Conservation (phyloP, 2,113 vertebrate genomes). For the Passerina amoena region DNA sequence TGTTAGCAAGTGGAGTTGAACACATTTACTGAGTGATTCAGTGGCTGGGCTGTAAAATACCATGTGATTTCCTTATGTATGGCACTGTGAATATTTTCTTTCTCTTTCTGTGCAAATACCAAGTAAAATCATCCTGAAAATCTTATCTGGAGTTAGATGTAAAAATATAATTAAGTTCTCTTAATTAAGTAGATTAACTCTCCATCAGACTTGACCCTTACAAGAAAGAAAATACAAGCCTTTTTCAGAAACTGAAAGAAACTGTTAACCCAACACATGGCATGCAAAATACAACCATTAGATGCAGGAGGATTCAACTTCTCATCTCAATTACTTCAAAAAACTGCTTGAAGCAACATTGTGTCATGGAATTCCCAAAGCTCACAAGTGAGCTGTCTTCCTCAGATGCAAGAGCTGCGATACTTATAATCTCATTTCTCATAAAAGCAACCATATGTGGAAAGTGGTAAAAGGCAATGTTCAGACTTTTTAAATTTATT, state of each 20-base stretch:
- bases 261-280: rapidly evolving
- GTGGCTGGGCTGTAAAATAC: not conserved
- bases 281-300: not conserved
- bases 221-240: not conserved
- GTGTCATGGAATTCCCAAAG: not conserved
- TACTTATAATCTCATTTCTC: not conserved
- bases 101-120: not conserved
- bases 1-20: not conserved
- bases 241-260: not conserved
- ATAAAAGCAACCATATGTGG: not conserved
- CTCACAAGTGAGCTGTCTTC: not conserved
- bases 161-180: not conserved
- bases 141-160: not conserved
- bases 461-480: not conserved
- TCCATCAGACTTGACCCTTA: not conserved
- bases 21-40: not conserved
- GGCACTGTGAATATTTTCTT: not conserved
- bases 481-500: not conserved
- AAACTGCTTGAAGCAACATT: not conserved
- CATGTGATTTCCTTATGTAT: rapidly evolving
- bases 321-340: not conserved
- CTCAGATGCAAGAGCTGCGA: not conserved
- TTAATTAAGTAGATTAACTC: not conserved
- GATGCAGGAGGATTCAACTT: not conserved
- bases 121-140: not conserved